Evolutionary conservation across 2,113 vertebrate genomes (phyloP).

Genomic region (Bubo bubo): DNA sequence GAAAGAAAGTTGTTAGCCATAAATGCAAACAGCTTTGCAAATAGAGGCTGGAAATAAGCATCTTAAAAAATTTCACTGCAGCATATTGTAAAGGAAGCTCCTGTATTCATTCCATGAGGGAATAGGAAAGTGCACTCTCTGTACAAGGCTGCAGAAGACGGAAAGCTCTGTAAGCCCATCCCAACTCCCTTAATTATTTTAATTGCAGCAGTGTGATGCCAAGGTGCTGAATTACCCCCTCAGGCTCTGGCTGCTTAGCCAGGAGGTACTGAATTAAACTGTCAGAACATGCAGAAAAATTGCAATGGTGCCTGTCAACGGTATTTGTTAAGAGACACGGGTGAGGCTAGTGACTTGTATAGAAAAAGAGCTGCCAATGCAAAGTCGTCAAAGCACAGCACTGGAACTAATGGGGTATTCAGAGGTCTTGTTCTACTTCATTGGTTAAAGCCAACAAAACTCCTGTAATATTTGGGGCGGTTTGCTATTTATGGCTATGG

Average conservation of each 20-base stretch:
- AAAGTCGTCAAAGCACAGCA: slow-evolving; percentile 80
- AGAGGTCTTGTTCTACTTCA: slow-evolving; percentile 83
- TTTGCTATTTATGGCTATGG: slow-evolving; percentile 80
- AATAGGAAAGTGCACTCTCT: slow-evolving; percentile 57
- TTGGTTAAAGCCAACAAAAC: slow-evolving; percentile 85
- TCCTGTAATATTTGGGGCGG: slow-evolving; percentile 78
- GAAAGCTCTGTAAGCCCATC: slow-evolving; percentile 75
- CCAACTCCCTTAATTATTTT: slow-evolving; percentile 93
- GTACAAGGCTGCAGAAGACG: slow-evolving; percentile 66
- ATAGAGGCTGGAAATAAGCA: neutral
- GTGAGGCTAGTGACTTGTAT: slow-evolving; percentile 79
- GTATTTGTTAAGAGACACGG: slow-evolving; percentile 82
- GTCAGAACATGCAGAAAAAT: slow-evolving; percentile 85
- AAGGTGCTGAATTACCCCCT: slow-evolving; percentile 80
- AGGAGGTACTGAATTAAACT: slow-evolving; percentile 86
- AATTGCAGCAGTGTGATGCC: slow-evolving; percentile 86
- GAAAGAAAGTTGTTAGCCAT: neutral
- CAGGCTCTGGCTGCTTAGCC: slow-evolving; percentile 79
- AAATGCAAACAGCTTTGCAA: slow-evolving; percentile 8
- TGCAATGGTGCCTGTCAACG: slow-evolving; percentile 80
- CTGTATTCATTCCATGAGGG: slow-evolving; percentile 42
- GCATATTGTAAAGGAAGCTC: slow-evolving; percentile 47
- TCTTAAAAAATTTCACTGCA: slow-evolving; percentile 44
- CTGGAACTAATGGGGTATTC: slow-evolving; percentile 86
- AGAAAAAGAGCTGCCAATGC: slow-evolving; percentile 79